Base-by-base conservation (phyloP, 2,797 vertebrate genomes). In the Molossus alvarezi region DNA sequence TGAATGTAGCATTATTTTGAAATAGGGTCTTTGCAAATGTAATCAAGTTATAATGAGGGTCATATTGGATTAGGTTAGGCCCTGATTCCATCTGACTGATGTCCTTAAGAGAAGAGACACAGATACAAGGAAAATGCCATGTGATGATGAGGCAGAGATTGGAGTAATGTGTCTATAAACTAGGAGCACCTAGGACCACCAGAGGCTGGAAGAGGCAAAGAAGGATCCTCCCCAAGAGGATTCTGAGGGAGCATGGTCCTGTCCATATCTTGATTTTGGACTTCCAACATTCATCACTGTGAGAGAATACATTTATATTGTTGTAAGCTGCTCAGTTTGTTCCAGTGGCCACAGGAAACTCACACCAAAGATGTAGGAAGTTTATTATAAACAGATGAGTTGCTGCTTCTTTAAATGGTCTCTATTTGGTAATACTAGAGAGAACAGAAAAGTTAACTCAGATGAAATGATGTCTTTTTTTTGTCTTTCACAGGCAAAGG, bases 401-500 rank as follows among this genome's bases (percentile, higher is more conserved):
- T 58, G 41, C 67, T 67, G 25, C 15, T 89, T 41, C 84, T 83
- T 69, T 91, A 25, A 27, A 27, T 86, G 18, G 20, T 71, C 71
- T 53, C 6, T 85, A 11, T 55, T 75, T 75, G 37, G 2, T 80
- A 62, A 57, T 20, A 65, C 18, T 51, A 53, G n/a, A 83, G 64
- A 86, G 14, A 75, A 53, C 5, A n/a, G 41, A 75, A 94, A 73
- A 72, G 27, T 77, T 83, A 71, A 60, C 82, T 84, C 69, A 64
- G 48, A 73, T 77, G 20, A 45, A 71, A 9, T 84, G 57, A 88
- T 60, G 0, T 21, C 0, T 62, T 3, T 75, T 27, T 75, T 75
- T 87, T 91, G n/a, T 93, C 85, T 90, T 76, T 88, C 64, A 77
- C 95, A 99, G 99, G 98, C 99, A 1, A 99, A 99, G 98, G 99